Evolutionary conservation across 2,797 vertebrate genomes (phyloP).

Genomic region (Psittacula echo): DNA sequence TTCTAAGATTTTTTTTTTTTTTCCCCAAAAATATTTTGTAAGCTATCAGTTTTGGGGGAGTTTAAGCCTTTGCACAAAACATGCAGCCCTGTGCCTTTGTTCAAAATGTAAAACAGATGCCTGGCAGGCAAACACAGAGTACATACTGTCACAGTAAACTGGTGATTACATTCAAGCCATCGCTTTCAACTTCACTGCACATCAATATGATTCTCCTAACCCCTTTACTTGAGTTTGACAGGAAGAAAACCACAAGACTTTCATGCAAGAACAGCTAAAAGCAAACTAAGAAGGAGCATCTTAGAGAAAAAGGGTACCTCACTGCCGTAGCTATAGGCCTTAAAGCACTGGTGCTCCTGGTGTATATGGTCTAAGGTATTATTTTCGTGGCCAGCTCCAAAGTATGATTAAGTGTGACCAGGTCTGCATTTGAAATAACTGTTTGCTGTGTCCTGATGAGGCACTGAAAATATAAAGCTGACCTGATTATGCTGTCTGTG

Average conservation of each 20-base stretch:
- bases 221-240: background rate
- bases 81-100: background rate
- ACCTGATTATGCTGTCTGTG: background rate
- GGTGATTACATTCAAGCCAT: slow-evolving; percentile 22
- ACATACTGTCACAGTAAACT: slow-evolving; percentile 2
- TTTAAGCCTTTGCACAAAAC: background rate
- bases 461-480: background rate
- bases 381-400: background rate
- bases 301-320: background rate
- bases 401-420: background rate
- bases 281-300: background rate
- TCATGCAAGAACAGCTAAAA: background rate
- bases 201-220: slow-evolving; percentile 29
- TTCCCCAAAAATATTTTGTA: background rate
- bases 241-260: slow-evolving; percentile 27
- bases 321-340: background rate
- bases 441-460: background rate
- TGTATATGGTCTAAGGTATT: background rate
- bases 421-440: background rate
- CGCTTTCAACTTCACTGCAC: slow-evolving; percentile 39
- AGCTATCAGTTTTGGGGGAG: background rate
- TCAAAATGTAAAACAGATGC: slow-evolving; percentile 26
- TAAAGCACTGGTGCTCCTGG: background rate
- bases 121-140: slow-evolving; percentile 18
- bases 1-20: background rate